Evolutionary conservation across 2,797 vertebrate species (phyloP), one percentile per base, ranked within the genome.

Genomic region (Gouania willdenowi): DNA sequence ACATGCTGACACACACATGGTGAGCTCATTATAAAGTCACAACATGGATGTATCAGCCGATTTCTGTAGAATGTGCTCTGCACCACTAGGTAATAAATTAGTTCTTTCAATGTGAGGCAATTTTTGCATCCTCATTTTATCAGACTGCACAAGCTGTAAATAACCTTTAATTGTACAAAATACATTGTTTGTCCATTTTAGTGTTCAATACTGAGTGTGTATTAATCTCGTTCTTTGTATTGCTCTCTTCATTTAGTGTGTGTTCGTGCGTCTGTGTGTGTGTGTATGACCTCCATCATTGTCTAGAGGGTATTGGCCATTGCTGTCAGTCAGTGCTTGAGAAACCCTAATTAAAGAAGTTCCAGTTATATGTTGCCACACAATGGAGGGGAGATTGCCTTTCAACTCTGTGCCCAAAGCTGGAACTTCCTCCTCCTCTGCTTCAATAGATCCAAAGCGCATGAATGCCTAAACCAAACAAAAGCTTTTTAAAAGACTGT

Each of bases 401-500:
- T 87, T 87, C 75, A 79, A 55, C 61, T 75, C 74, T 3, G 51
- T 56, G 55, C 53, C 67, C 70, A 60, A 75, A 83, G 71, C 75
- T 59, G 65, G 65, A 76, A 79, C 82, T 77, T 82, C 77, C 59
- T 79, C 62, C 63, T 75, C 55, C 52, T 75, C 62, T 44, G 53
- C 42, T 48, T 43, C 79, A 85, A 84, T 81, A 81, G 46, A 66
- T 74, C 86, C 80, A 86, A 87, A 85, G 85, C 79, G 64, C 62
- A 47, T 76, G 77, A 87, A 85, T 83, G 79, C 71, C 67, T 56
- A 63, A 76, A 71, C 76, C 80, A 85, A 84, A 88, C 87, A 86
- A 87, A 88, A 77, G 69, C 78, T 77, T 75, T 80, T 85, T 84
- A 82, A 86, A 86, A 83, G 77, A 74, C 78, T 83, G 83, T 84